These are phyloP conservation scores for Andricus grossulariae DNA, from an alignment of 1,140 invertebrate genomes.

Conservation along the genomic window DNA sequence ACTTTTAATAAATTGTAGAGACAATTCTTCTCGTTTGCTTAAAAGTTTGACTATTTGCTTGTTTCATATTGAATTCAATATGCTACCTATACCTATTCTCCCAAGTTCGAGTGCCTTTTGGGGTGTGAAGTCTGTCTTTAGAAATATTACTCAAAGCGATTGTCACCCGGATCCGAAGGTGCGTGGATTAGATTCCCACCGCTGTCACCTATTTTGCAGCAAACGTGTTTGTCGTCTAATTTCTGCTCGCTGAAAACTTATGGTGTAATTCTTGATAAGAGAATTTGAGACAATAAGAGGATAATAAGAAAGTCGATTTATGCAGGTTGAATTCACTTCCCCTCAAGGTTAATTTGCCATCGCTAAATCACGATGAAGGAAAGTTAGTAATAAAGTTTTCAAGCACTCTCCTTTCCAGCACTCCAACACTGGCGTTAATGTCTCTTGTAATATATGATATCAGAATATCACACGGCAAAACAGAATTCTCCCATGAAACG, in stretches of 20 bases:
- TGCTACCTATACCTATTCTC: no score
- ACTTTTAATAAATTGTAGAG: no score
- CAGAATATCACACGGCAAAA: neutral
- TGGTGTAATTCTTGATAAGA: neutral
- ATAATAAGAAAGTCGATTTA: neutral
- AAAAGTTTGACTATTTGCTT: no score
- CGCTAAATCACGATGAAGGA: constrained; percentile 45
- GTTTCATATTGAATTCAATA: no score
- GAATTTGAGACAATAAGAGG: neutral
- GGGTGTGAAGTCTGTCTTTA: no score
- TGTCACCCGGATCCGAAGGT: no score
- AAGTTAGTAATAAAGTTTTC: constrained; percentile 46
- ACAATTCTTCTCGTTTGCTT: no score
- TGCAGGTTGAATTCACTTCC: constrained; percentile 41
- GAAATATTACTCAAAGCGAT: no score
- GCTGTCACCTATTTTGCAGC: no score
- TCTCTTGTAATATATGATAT: constrained; percentile 36
- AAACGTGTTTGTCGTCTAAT: neutral
- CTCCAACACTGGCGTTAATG: constrained; percentile 49
- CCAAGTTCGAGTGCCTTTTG: no score
- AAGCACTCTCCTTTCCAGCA: constrained; percentile 51
- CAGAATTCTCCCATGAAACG: neutral
- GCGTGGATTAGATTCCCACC: no score
- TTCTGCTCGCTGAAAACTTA: neutral
- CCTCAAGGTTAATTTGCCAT: constrained; percentile 56